A percentile compares a stretch with the other conserved stretches of the same genome.
These are phyloP conservation scores for Trachelus troglodyta DNA, from an alignment of 2,888 invertebrate genomes.

Conservation along the genomic window DNA sequence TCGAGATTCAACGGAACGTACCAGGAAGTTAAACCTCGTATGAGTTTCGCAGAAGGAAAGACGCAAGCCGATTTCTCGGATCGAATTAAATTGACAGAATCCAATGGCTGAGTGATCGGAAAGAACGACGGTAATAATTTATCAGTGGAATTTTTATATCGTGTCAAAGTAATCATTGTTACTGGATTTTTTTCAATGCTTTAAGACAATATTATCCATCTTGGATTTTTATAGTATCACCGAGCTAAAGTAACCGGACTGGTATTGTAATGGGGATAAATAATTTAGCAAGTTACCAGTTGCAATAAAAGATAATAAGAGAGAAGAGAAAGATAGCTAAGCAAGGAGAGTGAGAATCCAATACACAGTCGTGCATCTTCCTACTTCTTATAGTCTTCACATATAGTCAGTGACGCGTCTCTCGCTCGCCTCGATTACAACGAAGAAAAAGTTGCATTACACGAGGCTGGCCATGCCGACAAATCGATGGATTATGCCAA, in stretches of 20 bases:
- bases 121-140: not conserved
- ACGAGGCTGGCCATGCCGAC: slow-evolving; percentile 60
- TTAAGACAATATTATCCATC: too few relatives aligned
- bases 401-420: slow-evolving; percentile 55
- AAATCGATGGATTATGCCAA: slow-evolving; percentile 62
- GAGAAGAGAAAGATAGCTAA: slow-evolving; percentile 24
- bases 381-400: slow-evolving; percentile 52
- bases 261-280: slow-evolving; percentile 39
- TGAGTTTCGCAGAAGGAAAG: slow-evolving; percentile 47
- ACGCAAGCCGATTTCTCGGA: not conserved
- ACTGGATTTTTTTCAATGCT: too few relatives aligned
- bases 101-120: not conserved
- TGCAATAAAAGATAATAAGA: slow-evolving; percentile 36
- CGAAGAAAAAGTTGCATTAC: slow-evolving; percentile 60
- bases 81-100: not conserved
- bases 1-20: slow-evolving; percentile 14
- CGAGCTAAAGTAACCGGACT: too few relatives aligned
- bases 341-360: slow-evolving; percentile 3
- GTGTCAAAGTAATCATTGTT: too few relatives aligned
- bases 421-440: slow-evolving; percentile 55
- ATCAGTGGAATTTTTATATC: too few relatives aligned
- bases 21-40: slow-evolving; percentile 51
- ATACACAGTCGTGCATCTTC: slow-evolving; percentile 40
- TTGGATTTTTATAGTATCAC: too few relatives aligned
- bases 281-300: slow-evolving; percentile 56